Evolutionary conservation across 1,140 invertebrate genomes (phyloP), one percentile per base, ranked within the genome.

Genomic region (Papilio helenus): DNA sequence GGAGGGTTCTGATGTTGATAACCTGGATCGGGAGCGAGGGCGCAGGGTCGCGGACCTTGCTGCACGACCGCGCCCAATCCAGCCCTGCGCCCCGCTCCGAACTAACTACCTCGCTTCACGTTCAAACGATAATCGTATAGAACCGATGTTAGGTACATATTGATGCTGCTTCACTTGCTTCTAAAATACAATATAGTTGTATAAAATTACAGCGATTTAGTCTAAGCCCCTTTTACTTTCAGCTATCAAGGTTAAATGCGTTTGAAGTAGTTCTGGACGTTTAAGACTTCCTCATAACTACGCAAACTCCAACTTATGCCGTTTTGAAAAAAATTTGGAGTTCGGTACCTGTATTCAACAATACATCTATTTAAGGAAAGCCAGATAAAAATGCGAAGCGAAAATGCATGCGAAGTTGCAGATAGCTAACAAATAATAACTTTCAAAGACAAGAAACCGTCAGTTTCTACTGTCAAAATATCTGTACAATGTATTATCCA

Each of bases 11-110:
- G 87, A 84, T 84, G 92, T 91, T 93, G 92, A 94, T 94, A 94
- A 91, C 92, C 92, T 92, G 91, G 86, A 93, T 93, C 84, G 91
- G 85, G 91, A 92, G 90, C 90, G 89, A 87, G 90, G 92, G 82
- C 86, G 85, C 51, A 88, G 90, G 87, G 92, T 92, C 88, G 87
- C 81, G 81, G 89, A 94, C 90, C 91, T 89, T 88, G 82, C 82
- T 82, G 86, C 87, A 89, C 89, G 87, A 87, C 87, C 88, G 88
- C 90, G 79, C 89, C 87, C 91, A 86, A 87, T 84, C 78, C 84
- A 79, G 82, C 84, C 61, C 61, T 68, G 61, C 61, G 61, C 61
- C 34, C 26, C 81, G 61, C 82, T 81, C 82, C 77, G 80, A 81
- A 83, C 65, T 79, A 79, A 87, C 81, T 84, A 83, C 72, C 68